Percentiles rank a stretch among this genome's conserved stretches.
These are phyloP conservation scores for Heterodera carotae DNA, from an alignment of 1,140 invertebrate genomes.

Conservation along the genomic window DNA sequence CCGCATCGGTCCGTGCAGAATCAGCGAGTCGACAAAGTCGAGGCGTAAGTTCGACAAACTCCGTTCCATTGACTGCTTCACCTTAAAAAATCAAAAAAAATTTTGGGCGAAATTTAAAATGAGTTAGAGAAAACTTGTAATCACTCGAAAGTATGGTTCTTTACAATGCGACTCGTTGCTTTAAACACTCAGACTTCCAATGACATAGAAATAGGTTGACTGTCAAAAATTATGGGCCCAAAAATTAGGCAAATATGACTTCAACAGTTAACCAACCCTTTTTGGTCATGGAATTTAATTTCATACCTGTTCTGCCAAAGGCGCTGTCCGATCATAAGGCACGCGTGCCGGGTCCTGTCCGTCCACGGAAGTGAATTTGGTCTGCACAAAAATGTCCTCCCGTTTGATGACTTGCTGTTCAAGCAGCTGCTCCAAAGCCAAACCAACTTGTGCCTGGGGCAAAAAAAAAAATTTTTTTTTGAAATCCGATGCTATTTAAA, in stretches of 20 bases:
- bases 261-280: too few species aligned
- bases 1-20: constrained; percentile 43
- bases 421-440: constrained; percentile 35
- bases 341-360: constrained; percentile 43
- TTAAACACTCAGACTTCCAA: too few species aligned
- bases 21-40: constrained; percentile 46
- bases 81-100: constrained; percentile 16
- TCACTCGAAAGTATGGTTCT: too few species aligned
- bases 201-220: too few species aligned
- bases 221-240: too few species aligned
- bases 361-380: constrained; percentile 46
- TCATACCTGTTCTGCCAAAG: constrained; percentile 35
- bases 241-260: too few species aligned
- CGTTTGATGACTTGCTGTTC: constrained; percentile 37
- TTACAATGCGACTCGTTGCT: too few species aligned
- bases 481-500: too few species aligned
- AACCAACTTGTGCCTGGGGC: constrained; percentile 36
- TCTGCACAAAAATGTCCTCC: constrained; percentile 44
- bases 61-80: constrained; percentile 39
- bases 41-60: constrained; percentile 44
- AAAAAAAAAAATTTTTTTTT: background rate
- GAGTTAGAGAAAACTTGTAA: too few species aligned
- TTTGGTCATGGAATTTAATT: too few species aligned
- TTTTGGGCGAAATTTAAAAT: background rate
- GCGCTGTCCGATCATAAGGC: constrained; percentile 41